Base-by-base conservation (phyloP, 2,888 invertebrate species). In the Lymantria monacha region DNA sequence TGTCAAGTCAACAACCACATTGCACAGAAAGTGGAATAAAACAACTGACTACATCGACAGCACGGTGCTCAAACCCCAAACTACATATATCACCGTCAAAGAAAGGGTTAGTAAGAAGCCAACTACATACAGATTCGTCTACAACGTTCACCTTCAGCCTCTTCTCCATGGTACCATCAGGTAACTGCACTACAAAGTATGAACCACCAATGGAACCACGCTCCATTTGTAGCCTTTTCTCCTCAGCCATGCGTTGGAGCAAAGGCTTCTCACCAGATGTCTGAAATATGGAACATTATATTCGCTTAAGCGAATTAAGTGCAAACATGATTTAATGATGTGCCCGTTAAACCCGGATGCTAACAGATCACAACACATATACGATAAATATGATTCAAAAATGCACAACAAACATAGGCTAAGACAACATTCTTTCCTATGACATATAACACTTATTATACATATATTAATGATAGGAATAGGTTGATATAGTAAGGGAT, bases 171-270 rank as follows among this genome's bases (percentile, higher is more conserved):
- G 96, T 96, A 56, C 97, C 97, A 72, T 98, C 97, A 2, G 97
- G 97, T 62, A 97, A 89, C 74, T 97, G 97, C 2, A 97, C 97
- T 83, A 94, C 89, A 80, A 97, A 97, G 83, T 96, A 97, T 0
- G 96, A 96, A 10, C 96, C 96, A 10, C 95, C 96, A 56, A 97
- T 95, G 30, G 97, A 97, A 0, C 97, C 97, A 37, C 97, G 93
- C 81, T 97, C 97, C 95, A 97, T 95, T 83, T 97, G 97, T 76
- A 97, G 92, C 55, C 97, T 93, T 72, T 97, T 96, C 79, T 98
- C 98, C 83, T 98, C 97, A 8, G 97, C 97, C 96, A 98, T 97
- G 57, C 97, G 92, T 82, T 97, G 97, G 61, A 98, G 92, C 9
- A 98, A 87, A 0, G 97, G 97, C 79, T 97, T 97, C 66, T 94